Evolutionary conservation across 2,797 vertebrate genomes (phyloP), one percentile per base, ranked within the genome.

Genomic region (Anableps anableps): DNA sequence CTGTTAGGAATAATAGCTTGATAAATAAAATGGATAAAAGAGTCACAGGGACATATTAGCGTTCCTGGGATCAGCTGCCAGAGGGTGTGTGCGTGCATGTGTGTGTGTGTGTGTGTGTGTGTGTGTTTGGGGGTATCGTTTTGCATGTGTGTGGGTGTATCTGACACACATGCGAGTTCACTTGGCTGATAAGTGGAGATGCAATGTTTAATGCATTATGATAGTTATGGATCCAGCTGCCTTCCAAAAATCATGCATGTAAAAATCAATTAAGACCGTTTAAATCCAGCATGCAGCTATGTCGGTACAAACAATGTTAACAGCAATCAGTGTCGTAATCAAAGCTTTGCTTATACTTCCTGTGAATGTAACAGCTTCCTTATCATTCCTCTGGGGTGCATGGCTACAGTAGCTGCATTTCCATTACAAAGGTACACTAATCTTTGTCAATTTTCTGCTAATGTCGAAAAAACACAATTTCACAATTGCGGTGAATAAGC

Each of bases 191-290:
- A 83, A 72, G 77, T 76, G 73, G 72, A 51, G 55, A 74, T 85
- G 80, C 76, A 82, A 83, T 70, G 47, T 58, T 50, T 84, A 72
- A 83, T 86, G 74, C 76, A 75, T 75, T 72, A 60, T 80, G 72
- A 86, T 76, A 86, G 72, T 75, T 78, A 82, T 89, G 79, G 80
- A 81, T 86, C 80, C 80, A 23, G 64, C 88, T 89, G 82, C 88
- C 84, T 89, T 80, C 41, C 45, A 48, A 75, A 79, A 31, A 60
- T 29, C 21, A n/a, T 11, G 76, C 76, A 29, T 36, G 31, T 58
- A 80, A 75, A 88, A 43, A 80, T 86, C 47, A 31, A 38, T 83
- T 74, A 38, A 66, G 71, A 48, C 11, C 34, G 43, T 75, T 80
- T 73, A 66, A 45, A 76, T 79, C 53, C 55, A 36, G 34, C 41